Conservation (phyloP, 2,888 invertebrate genomes). For the Lordiphosa fenestrarum region DNA sequence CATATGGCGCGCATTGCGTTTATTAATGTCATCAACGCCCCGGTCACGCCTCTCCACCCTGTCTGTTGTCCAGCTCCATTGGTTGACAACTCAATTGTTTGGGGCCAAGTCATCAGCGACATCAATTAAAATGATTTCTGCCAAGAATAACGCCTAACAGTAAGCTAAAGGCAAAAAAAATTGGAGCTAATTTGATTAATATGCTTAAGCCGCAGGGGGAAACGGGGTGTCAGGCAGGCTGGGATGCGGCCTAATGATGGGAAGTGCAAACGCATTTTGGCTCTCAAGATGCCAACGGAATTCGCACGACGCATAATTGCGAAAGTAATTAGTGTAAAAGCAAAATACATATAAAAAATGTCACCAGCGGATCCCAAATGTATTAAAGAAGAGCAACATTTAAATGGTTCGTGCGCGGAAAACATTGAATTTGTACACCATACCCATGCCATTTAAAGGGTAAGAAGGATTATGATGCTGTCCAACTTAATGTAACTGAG, state of each 20-base stretch:
- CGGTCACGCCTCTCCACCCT: constrained; percentile 21
- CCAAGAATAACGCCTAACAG: constrained; percentile 49
- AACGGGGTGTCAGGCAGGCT: background rate
- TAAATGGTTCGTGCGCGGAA: too few species aligned
- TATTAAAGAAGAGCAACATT: too few species aligned
- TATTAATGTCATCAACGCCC: constrained; percentile 71
- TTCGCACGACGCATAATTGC: constrained; percentile 53
- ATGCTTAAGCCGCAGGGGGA: constrained; percentile 32
- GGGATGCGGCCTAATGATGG: constrained; percentile 70
- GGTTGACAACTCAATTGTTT: constrained; percentile 70
- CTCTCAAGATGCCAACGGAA: constrained; percentile 51
- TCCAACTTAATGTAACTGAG: too few species aligned
- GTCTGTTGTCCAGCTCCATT: constrained; percentile 7
- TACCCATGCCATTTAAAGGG: too few species aligned
- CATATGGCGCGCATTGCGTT: constrained; percentile 54
- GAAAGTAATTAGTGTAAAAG: constrained; percentile 67
- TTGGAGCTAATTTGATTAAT: constrained; percentile 76
- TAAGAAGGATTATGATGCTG: too few species aligned
- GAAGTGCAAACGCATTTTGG: constrained; percentile 68
- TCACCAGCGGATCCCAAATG: too few species aligned
- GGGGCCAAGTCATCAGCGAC: constrained; percentile 35
- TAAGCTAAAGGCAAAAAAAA: constrained; percentile 46
- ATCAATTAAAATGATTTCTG: constrained; percentile 66
- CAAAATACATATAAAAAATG: background rate
- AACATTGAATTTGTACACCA: too few species aligned